Conservation (phyloP, 2,113 vertebrate species). For the Probosciger aterrimus region DNA sequence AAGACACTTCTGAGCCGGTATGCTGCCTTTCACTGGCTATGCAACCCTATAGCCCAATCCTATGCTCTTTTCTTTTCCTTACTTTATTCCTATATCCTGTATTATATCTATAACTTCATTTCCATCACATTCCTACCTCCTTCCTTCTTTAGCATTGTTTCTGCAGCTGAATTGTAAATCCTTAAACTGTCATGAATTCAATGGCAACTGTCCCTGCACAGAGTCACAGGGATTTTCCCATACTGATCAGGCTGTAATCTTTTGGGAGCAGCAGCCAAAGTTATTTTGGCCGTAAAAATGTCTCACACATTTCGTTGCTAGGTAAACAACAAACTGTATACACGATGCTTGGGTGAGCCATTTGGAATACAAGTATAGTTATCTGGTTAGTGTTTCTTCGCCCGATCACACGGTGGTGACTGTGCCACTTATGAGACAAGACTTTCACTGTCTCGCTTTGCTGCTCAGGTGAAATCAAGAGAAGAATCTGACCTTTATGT, state of each 20-base stretch:
- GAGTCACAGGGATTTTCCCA: conserved; percentile 27
- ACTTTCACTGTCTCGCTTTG: neutral
- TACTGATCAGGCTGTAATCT: neutral
- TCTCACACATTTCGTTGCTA: neutral
- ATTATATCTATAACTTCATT: neutral
- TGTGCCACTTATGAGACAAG: neutral
- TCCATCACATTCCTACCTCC: neutral
- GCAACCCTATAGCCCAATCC: neutral
- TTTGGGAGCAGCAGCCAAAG: neutral
- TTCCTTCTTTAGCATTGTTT: neutral
- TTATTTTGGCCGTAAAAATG: neutral
- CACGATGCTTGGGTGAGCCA: neutral
- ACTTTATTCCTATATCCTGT: neutral
- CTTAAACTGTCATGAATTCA: neutral
- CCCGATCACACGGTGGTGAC: conserved; percentile 42
- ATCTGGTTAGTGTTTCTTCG: conserved; percentile 32
- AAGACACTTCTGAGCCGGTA: neutral
- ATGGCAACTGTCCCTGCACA: neutral
- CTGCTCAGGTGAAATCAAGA: neutral
- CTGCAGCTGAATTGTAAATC: neutral
- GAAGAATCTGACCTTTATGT: neutral
- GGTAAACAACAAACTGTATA: conserved; percentile 12
- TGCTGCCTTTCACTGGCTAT: neutral
- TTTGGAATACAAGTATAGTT: neutral
- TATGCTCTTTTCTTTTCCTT: neutral